Conservation (phyloP, 2,888 invertebrate genomes). For the Cerceris ruficornis region DNA sequence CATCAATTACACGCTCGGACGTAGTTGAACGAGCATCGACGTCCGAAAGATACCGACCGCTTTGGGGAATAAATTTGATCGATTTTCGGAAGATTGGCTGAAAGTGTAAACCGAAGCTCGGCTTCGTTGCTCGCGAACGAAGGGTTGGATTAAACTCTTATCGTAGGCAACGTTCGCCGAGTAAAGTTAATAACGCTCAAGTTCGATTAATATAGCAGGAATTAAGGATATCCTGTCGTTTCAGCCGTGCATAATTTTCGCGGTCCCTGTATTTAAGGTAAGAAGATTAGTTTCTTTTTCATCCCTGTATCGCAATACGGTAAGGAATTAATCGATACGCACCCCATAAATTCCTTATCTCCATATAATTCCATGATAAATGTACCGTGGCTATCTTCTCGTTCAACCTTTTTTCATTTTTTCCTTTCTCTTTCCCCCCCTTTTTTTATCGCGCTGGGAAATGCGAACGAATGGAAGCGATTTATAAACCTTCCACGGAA, state of each 20-base stretch:
- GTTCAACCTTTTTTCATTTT: neutral
- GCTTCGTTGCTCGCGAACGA: neutral
- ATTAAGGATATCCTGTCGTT: conserved; percentile 41
- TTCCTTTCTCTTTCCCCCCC: too few relatives aligned
- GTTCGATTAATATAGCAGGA: conserved; percentile 56
- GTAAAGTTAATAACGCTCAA: conserved; percentile 43
- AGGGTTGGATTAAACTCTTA: conserved; percentile 46
- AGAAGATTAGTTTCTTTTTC: conserved; percentile 40
- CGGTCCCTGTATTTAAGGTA: conserved; percentile 17
- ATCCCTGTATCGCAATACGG: neutral
- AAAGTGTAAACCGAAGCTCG: neutral
- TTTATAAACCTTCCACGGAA: neutral
- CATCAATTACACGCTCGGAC: too few relatives aligned
- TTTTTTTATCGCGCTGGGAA: neutral
- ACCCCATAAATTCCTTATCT: neutral
- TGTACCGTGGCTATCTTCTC: neutral
- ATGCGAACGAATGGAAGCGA: conserved; percentile 20
- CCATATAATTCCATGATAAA: neutral
- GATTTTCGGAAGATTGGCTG: neutral
- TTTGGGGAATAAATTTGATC: too few relatives aligned
- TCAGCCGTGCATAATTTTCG: conserved; percentile 7
- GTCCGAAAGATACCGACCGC: too few relatives aligned
- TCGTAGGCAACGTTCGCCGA: conserved; percentile 27
- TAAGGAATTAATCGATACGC: conserved; percentile 12
- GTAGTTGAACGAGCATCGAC: too few relatives aligned